Evolutionary conservation across 2,113 vertebrate species (phyloP), one percentile per base, ranked within the genome.

Genomic region (Peromyscus maniculatus): DNA sequence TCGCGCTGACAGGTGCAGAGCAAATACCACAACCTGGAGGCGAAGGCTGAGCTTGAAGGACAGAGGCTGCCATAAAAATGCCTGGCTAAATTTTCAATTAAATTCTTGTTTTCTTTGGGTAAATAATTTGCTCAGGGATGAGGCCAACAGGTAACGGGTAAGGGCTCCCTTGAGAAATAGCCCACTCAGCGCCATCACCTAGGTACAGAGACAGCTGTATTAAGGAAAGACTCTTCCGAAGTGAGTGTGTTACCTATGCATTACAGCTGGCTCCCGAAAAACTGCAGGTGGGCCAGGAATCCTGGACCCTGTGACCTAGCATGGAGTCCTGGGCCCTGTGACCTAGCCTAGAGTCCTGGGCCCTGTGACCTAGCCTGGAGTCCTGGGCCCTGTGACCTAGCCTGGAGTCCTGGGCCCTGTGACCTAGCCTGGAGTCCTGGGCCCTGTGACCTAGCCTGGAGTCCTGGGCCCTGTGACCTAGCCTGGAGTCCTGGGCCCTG

Each of bases 61-160:
- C 69, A 75, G 46, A 46, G 66, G 52, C 3, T 1, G 12, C 5
- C 77, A 92, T 78, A 83, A 87, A 95, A 91, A 36, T 4, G 9
- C 46, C 71, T 69, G 26, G 28, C 39, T 62, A 6, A 64, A 87
- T 80, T 75, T 80, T 80, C 31, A 71, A 8, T 92, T 84, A 43
- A 67, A 24, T 91, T 69, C 95, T 91, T 77, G 66, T 43, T 94
- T 93, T 46, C 77, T 95, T 82, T 46, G 33, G 59, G 52, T 31
- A 94, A 95, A 62, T n/a, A 80, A 67, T 91, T 77, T 28, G 24
- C n/a, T 86, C 49, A 80, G 94, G 75, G 33, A 74, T 64, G 72
- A 90, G 55, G 79, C 67, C 88, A 84, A 84, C 91, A 55, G 59
- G 79, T 69, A 46, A 87, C 46, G 22, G 13, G 57, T 55, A 15